phyloP scores from a whole-genome alignment of 1,140 invertebrate genomes.

The Littorina saxatilis region DNA sequence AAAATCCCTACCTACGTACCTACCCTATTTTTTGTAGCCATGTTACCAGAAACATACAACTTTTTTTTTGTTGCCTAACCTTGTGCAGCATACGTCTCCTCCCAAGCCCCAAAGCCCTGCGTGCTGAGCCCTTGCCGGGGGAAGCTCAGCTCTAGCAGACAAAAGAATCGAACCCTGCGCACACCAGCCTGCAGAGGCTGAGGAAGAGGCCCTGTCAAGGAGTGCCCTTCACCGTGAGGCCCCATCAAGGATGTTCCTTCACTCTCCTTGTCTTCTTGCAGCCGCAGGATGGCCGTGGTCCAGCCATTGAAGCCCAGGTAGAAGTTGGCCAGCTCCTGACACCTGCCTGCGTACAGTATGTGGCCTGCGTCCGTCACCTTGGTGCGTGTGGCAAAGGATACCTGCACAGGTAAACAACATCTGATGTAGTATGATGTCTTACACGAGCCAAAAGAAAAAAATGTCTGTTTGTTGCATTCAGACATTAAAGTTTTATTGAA shows the following conservation, averaged over 20 bases:
- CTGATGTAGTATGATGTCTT: not conserved
- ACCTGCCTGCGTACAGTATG: slow-evolving; percentile 54
- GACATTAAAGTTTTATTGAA: too few species aligned
- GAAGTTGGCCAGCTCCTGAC: slow-evolving; percentile 66
- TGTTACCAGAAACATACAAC: too few species aligned
- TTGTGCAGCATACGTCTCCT: too few species aligned
- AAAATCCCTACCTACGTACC: too few species aligned
- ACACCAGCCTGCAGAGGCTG: not conserved
- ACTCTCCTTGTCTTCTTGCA: slow-evolving; percentile 50
- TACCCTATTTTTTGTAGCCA: too few species aligned
- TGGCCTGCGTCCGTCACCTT: slow-evolving; percentile 43
- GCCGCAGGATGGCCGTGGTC: slow-evolving; percentile 44
- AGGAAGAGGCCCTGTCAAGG: too few species aligned
- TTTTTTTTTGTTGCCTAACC: too few species aligned
- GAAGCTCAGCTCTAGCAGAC: slow-evolving; percentile 55
- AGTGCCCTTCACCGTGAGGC: too few species aligned
- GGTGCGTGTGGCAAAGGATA: slow-evolving; percentile 59
- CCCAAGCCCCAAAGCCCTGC: slow-evolving; percentile 62
- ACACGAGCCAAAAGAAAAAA: too few species aligned
- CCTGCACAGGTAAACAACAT: slow-evolving; percentile 44
- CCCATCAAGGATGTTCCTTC: too few species aligned
- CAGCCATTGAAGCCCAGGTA: slow-evolving; percentile 71
- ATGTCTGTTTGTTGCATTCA: too few species aligned
- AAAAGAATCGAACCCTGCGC: slow-evolving; percentile 47
- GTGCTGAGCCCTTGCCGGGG: slow-evolving; percentile 49